A percentile compares a stretch with the other conserved stretches of the same genome.
These are phyloP conservation scores for Pollenia labialis DNA, from an alignment of 2,888 invertebrate genomes.

Conservation along the genomic window DNA sequence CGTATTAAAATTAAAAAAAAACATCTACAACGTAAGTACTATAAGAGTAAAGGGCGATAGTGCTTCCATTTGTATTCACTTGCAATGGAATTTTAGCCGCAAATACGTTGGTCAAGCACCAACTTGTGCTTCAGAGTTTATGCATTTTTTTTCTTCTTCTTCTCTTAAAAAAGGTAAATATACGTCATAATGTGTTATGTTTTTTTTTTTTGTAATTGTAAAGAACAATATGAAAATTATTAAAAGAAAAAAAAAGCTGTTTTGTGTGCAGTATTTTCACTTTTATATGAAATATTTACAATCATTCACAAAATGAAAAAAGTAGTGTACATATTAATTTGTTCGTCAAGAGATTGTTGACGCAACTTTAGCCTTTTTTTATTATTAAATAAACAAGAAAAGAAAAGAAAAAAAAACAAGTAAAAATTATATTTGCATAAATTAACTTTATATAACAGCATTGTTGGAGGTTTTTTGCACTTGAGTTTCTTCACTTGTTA, in stretches of 20 bases:
- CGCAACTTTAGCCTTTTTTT: constrained; percentile 31
- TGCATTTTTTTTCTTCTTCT: neutral
- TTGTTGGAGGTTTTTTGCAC: neutral
- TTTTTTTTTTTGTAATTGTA: neutral
- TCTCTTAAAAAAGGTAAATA: constrained; percentile 17
- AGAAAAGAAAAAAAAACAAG: neutral
- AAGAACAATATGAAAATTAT: constrained; percentile 31
- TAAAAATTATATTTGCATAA: constrained; percentile 12
- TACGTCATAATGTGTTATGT: constrained; percentile 20
- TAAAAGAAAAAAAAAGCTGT: constrained; percentile 32
- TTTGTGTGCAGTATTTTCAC: neutral
- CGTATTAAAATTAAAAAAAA: neutral
- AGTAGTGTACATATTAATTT: neutral
- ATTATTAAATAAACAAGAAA: constrained; percentile 22
- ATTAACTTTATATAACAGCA: constrained; percentile 23
- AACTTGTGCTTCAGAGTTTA: neutral
- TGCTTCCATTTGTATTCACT: neutral
- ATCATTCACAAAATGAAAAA: constrained; percentile 15
- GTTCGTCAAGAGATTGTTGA: constrained; percentile 46
- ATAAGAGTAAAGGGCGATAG: neutral
- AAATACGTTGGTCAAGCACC: constrained; percentile 1
- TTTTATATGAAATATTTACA: neutral
- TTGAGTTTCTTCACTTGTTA: neutral
- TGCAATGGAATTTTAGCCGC: constrained; percentile 1
- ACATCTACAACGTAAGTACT: neutral